Evolutionary conservation across 2,797 vertebrate genomes (phyloP).

Genomic region (Gadopsis bispinosus): DNA sequence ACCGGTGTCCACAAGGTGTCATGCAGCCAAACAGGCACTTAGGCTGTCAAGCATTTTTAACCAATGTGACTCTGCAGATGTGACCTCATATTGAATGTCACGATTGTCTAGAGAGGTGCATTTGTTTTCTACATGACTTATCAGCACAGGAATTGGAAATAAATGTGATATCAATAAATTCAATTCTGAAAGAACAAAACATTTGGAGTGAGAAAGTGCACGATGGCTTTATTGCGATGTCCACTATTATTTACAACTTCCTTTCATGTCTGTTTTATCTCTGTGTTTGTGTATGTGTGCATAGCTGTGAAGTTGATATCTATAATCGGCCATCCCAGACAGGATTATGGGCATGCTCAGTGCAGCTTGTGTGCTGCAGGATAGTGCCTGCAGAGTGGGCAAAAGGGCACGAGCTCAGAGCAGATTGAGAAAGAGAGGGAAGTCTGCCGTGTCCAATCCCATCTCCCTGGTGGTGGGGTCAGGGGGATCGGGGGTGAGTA

Average conservation of each 20-base stretch:
- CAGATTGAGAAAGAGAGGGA: constrained; percentile 47
- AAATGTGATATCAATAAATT: constrained; percentile 51
- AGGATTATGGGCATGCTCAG: constrained; percentile 11
- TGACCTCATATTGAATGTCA: constrained; percentile 68
- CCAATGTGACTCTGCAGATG: constrained; percentile 63
- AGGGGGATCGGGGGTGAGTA: constrained; percentile 31
- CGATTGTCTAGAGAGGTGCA: constrained; percentile 18
- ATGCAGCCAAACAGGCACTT: constrained; percentile 53
- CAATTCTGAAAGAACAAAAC: constrained; percentile 17
- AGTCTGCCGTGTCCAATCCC: constrained; percentile 67
- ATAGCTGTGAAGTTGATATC: constrained; percentile 63
- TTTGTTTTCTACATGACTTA: constrained; percentile 52
- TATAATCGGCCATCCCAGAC: constrained; percentile 29
- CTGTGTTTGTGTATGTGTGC: constrained; percentile 41
- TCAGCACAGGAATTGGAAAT: constrained; percentile 16
- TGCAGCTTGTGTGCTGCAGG: constrained; percentile 25
- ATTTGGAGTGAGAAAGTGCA: not conserved
- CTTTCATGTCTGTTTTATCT: constrained; percentile 30
- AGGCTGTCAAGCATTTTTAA: constrained; percentile 59
- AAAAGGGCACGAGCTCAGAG: constrained; percentile 67
- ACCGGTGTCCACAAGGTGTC: constrained; percentile 57
- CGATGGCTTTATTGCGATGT: constrained; percentile 17
- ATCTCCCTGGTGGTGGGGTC: constrained; percentile 61
- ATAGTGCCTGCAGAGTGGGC: constrained; percentile 42
- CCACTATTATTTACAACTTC: constrained; percentile 17